phyloP scores from a whole-genome alignment of 2,113 vertebrate genomes.

The Myiopsitta monachus region DNA sequence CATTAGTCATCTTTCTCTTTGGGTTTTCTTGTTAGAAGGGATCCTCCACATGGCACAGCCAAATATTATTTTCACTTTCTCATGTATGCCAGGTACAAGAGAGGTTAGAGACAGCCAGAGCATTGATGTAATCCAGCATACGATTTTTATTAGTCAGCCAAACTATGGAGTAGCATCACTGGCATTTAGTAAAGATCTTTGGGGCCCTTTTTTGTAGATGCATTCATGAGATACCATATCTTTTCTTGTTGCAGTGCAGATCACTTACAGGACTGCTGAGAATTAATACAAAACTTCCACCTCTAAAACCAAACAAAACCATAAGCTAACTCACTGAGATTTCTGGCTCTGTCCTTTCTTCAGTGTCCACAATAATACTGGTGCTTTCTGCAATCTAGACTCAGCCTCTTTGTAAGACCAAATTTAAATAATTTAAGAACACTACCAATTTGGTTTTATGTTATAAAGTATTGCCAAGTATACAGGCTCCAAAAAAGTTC shows the following conservation, averaged over 20 bases:
- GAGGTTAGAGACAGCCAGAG: rapidly evolving
- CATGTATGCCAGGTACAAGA: background rate
- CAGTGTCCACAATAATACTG: conserved; percentile 14
- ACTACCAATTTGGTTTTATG: background rate
- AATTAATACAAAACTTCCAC: background rate
- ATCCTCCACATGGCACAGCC: background rate
- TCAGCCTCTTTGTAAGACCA: background rate
- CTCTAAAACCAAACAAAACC: background rate
- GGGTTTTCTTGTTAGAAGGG: background rate
- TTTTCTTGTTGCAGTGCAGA: background rate
- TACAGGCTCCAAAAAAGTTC: background rate
- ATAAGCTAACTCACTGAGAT: background rate
- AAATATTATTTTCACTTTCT: background rate
- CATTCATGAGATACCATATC: background rate
- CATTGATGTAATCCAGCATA: background rate
- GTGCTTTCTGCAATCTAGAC: background rate
- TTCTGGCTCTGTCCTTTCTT: background rate
- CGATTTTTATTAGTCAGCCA: background rate
- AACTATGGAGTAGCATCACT: background rate
- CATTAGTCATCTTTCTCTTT: background rate
- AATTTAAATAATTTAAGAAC: background rate
- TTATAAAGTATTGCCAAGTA: background rate
- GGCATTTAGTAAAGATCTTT: background rate
- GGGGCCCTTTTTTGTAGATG: background rate
- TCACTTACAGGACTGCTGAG: background rate